Evolutionary conservation across 1,140 invertebrate species (phyloP), one percentile per base, ranked within the genome.

Genomic region (Xylocopa sonorina): DNA sequence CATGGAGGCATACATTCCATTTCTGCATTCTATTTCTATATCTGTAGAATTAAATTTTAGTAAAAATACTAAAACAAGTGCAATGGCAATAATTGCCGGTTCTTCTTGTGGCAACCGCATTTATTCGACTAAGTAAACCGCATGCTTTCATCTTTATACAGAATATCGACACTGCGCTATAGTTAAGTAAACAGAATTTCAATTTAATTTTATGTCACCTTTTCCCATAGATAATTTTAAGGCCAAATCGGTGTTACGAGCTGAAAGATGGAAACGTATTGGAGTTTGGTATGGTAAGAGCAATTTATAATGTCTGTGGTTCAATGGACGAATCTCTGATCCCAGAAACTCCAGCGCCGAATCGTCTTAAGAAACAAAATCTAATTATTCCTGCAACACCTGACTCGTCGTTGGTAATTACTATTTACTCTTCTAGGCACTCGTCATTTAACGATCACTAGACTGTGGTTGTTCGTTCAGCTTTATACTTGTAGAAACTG

Each of bases 221-320:
- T 71, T n/a, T 53, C 55, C 9, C 66, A 0, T 48, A 92, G 90
- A 72, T 67, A 32, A 34, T 74, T 51, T 57, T 92, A 21, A 80
- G 67, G 38, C 80, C 88, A 0, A 63, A 67, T 9, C 88, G 87
- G 51, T 88, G 50, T 0, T 92, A 92, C 48, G 88, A 91, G 71
- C 34, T 92, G 1, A 80, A 84, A 9, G 71, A 90, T 84, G 89
- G 86, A 14, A 87, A 86, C 60, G 24, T 55, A 16, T 57, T 92
- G 41, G 67, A 66, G 18, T 89, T 92, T 57, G 91, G 91, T 0
- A 62, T 32, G 79, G 72, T 89, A 1, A 46, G 10, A 5, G 82
- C 87, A 0, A 38, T 55, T 32, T 90, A 83, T 64, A 81, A 75
- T 32, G 16, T 41, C 3, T 53, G 34, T 34, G 21, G 24, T 24